A percentile compares a stretch with the other conserved stretches of the same genome.
phyloP scores from a whole-genome alignment of 2,888 invertebrate species.

The Oithona nana region DNA sequence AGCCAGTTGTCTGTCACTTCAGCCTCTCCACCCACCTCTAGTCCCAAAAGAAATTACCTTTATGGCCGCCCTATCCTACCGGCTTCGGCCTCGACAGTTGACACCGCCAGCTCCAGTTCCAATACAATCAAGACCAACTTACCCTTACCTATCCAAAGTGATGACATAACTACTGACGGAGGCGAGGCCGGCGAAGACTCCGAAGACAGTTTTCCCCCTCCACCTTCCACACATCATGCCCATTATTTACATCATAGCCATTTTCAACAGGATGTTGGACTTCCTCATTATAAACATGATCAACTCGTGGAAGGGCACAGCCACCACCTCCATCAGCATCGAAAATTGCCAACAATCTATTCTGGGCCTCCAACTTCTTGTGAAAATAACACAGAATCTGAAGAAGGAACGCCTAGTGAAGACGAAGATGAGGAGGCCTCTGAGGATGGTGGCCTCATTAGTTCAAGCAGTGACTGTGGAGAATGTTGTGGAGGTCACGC shows the following conservation, averaged over 20 bases:
- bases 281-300: neutral
- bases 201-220: neutral
- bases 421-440: neutral
- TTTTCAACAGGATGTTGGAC: neutral
- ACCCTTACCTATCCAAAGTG: neutral
- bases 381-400: neutral
- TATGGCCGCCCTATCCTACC: neutral
- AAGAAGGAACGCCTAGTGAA: neutral
- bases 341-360: neutral
- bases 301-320: no score
- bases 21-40: neutral
- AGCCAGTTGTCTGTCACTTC: neutral
- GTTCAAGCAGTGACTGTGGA: neutral
- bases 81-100: neutral
- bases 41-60: neutral
- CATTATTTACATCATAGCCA: neutral
- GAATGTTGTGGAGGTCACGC: slow-evolving; percentile 3
- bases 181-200: neutral
- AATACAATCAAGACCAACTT: neutral
- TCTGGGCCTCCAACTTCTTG: neutral
- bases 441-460: neutral
- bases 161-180: neutral
- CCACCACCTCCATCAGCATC: neutral
- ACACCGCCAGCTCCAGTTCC: neutral
- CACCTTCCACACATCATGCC: neutral